Conservation (phyloP, 1,140 invertebrate species). For the Uloborus diversus region DNA sequence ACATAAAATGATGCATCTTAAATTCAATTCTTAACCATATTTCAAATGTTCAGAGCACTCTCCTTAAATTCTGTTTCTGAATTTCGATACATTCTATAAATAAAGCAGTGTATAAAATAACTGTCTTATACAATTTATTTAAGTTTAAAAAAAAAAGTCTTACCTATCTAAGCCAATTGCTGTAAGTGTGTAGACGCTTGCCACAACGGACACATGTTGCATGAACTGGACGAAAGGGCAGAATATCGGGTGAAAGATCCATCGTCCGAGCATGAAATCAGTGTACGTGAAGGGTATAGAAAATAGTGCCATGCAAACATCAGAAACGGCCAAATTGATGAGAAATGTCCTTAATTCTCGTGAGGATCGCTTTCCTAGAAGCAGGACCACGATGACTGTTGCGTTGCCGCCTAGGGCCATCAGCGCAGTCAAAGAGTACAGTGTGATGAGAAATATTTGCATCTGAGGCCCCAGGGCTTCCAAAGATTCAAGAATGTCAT, state of each 20-base stretch:
- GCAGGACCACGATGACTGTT: slow-evolving; percentile 64
- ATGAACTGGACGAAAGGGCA: slow-evolving; percentile 66
- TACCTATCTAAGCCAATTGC: slow-evolving; percentile 67
- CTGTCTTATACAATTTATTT: too few species aligned
- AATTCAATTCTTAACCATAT: too few species aligned
- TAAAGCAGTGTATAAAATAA: too few species aligned
- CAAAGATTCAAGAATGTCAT: slow-evolving; percentile 22
- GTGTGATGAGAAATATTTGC: slow-evolving; percentile 63
- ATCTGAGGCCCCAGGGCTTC: slow-evolving; percentile 54
- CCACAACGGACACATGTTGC: slow-evolving; percentile 65
- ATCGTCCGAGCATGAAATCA: slow-evolving; percentile 65
- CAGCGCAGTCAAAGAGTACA: slow-evolving; percentile 65
- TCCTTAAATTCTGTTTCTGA: too few species aligned
- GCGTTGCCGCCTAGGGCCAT: slow-evolving; percentile 64
- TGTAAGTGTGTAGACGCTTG: slow-evolving; percentile 66
- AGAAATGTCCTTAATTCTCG: slow-evolving; percentile 65
- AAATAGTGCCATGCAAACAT: slow-evolving; percentile 66
- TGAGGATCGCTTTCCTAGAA: slow-evolving; percentile 63
- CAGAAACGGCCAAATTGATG: slow-evolving; percentile 66
- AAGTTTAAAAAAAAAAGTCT: slow-evolving; percentile 43
- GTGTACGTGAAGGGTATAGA: slow-evolving; percentile 68
- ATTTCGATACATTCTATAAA: too few species aligned
- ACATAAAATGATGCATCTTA: too few species aligned
- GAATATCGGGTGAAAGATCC: slow-evolving; percentile 65
- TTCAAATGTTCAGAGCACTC: too few species aligned